These are phyloP conservation scores for Ethmia dodecea DNA, from an alignment of 2,888 invertebrate genomes.

Conservation along the genomic window DNA sequence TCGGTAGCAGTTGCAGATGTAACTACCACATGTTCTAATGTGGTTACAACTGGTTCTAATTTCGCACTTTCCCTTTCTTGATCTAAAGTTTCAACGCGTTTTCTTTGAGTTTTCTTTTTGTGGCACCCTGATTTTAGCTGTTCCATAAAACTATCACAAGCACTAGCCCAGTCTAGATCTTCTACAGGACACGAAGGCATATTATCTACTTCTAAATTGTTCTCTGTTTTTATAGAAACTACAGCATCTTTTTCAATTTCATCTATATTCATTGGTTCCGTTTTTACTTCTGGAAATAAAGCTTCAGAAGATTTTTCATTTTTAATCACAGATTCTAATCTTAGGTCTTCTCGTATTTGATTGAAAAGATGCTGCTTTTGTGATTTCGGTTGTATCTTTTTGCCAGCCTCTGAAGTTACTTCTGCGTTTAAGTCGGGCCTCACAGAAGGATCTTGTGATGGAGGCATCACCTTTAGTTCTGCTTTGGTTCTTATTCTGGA, in stretches of 20 bases:
- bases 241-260: constrained; percentile 79
- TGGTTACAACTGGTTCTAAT: constrained; percentile 15
- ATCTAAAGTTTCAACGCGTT: constrained; percentile 53
- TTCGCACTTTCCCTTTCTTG: constrained; percentile 35
- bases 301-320: constrained; percentile 76
- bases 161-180: constrained; percentile 79
- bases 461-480: constrained; percentile 83
- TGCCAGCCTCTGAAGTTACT: constrained; percentile 32
- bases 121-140: constrained; percentile 80
- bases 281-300: constrained; percentile 78
- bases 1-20: background rate
- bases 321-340: constrained; percentile 77
- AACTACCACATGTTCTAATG: constrained; percentile 8
- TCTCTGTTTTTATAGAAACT: constrained; percentile 57
- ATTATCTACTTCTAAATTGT: constrained; percentile 31
- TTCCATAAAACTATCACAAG: constrained; percentile 88
- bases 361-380: constrained; percentile 66
- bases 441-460: constrained; percentile 47
- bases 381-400: constrained; percentile 59
- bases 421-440: constrained; percentile 36
- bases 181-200: constrained; percentile 29
- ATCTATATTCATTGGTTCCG: constrained; percentile 82
- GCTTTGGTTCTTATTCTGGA: constrained; percentile 91
- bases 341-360: constrained; percentile 64
- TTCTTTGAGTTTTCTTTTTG: constrained; percentile 76